A percentile compares a stretch with the other conserved stretches of the same genome.
Conservation (phyloP, 2,113 vertebrate species). For the Suricata suricatta region DNA sequence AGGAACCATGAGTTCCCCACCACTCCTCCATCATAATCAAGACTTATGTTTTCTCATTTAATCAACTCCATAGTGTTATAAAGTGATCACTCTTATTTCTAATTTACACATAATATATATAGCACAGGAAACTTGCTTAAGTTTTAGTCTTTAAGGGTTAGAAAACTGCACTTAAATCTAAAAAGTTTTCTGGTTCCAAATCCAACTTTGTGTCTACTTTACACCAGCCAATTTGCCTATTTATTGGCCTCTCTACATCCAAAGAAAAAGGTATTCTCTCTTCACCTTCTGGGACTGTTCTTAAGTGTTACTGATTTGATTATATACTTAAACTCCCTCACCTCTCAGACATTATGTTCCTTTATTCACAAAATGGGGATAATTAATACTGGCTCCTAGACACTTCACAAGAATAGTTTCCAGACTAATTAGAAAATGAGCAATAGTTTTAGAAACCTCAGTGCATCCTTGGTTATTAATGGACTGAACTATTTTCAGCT, state of each 20-base stretch:
- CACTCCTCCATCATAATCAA: not conserved
- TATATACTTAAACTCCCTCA: constrained; percentile 36
- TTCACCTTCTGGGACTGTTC: not conserved
- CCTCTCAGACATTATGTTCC: constrained; percentile 26
- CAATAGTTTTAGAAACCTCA: constrained; percentile 55
- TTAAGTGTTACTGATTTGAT: constrained; percentile 30
- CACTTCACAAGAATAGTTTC: constrained; percentile 65
- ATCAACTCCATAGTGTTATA: not conserved
- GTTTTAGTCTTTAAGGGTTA: not conserved
- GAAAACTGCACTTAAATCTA: not conserved
- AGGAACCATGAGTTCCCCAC: not conserved
- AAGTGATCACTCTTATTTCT: not conserved
- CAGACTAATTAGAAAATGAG: constrained; percentile 72
- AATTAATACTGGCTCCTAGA: constrained; percentile 60
- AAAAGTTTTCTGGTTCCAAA: not conserved
- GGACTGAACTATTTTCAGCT: constrained; percentile 58
- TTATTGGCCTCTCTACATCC: not conserved
- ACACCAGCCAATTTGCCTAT: not conserved
- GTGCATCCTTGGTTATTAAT: constrained; percentile 59
- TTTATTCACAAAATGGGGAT: constrained; percentile 58
- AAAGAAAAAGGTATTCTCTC: not conserved
- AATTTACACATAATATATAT: not conserved
- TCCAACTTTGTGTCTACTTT: not conserved
- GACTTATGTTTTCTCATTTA: not conserved
- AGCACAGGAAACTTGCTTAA: not conserved